Percentiles rank a stretch among this genome's conserved stretches.
Evolutionary conservation across 2,888 invertebrate genomes (phyloP).

Genomic region (Pseudoips prasinana): DNA sequence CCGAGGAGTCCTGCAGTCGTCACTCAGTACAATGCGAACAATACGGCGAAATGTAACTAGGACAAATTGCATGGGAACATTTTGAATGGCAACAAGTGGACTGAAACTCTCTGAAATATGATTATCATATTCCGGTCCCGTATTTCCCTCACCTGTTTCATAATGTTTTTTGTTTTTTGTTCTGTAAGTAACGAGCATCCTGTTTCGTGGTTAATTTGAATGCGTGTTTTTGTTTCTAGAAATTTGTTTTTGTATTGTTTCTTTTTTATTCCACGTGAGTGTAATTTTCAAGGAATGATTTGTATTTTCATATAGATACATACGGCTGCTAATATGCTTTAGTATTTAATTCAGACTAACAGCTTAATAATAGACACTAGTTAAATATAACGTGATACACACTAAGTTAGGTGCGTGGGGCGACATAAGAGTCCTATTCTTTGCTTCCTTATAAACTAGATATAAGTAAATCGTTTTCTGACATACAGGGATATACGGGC

Average conservation of each 20-base stretch:
- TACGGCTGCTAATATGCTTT: too few relatives aligned
- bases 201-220: slow-evolving; percentile 71
- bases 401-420: too few relatives aligned
- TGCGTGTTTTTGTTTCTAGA: slow-evolving; percentile 63
- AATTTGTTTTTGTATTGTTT: slow-evolving; percentile 52
- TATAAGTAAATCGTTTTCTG: too few relatives aligned
- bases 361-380: too few relatives aligned
- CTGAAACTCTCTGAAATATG: slow-evolving; percentile 54
- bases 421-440: too few relatives aligned
- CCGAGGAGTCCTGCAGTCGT: slow-evolving; percentile 16
- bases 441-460: too few relatives aligned
- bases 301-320: too few relatives aligned
- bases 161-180: slow-evolving; percentile 58
- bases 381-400: too few relatives aligned
- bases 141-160: slow-evolving; percentile 59
- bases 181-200: slow-evolving; percentile 68
- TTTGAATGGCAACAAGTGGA: slow-evolving; percentile 53
- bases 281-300: slow-evolving; percentile 19
- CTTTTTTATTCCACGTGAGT: slow-evolving; percentile 19
- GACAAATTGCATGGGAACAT: slow-evolving; percentile 37
- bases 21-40: slow-evolving; percentile 27
- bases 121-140: slow-evolving; percentile 55
- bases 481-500: too few relatives aligned
- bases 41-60: slow-evolving; percentile 28
- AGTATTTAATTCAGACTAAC: too few relatives aligned